Evolutionary conservation across 2,888 invertebrate species (phyloP).

Genomic region (Drosophila nr. perissopoda): DNA sequence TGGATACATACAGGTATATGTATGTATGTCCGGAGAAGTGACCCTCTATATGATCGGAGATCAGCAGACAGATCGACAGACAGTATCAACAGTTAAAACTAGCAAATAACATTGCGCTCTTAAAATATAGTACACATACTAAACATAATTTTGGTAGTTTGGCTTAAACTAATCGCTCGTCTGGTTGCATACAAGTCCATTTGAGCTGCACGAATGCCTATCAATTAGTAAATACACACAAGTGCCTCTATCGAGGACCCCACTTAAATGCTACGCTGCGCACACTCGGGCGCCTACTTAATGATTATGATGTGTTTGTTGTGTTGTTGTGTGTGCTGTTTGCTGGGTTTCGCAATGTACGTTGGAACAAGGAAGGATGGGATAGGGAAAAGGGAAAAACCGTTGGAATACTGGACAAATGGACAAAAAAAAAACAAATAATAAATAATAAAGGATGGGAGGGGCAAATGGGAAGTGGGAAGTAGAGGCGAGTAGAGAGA

Average conservation of each 20-base stretch:
- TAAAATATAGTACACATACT: slow-evolving; percentile 52
- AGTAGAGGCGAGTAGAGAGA: background rate
- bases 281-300: slow-evolving; percentile 44
- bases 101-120: slow-evolving; percentile 62
- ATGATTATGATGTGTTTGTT: slow-evolving; percentile 48
- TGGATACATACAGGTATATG: background rate
- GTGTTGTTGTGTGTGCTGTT: background rate
- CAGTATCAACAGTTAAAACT: slow-evolving; percentile 45
- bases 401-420: slow-evolving; percentile 1
- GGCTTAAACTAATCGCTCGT: slow-evolving; percentile 66
- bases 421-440: slow-evolving; percentile 8
- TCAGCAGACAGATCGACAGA: slow-evolving; percentile 11
- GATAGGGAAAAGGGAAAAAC: background rate
- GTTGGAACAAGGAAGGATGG: background rate
- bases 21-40: slow-evolving; percentile 7
- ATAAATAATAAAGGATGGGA: background rate
- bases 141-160: slow-evolving; percentile 76
- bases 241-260: slow-evolving; percentile 8
- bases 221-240: slow-evolving; percentile 68
- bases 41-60: slow-evolving; percentile 13
- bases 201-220: slow-evolving; percentile 54
- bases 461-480: background rate
- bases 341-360: slow-evolving; percentile 8
- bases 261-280: slow-evolving; percentile 52
- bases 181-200: slow-evolving; percentile 30